These are phyloP conservation scores for Chloropsis cyanopogon DNA, from an alignment of 2,113 vertebrate species.

Conservation along the genomic window DNA sequence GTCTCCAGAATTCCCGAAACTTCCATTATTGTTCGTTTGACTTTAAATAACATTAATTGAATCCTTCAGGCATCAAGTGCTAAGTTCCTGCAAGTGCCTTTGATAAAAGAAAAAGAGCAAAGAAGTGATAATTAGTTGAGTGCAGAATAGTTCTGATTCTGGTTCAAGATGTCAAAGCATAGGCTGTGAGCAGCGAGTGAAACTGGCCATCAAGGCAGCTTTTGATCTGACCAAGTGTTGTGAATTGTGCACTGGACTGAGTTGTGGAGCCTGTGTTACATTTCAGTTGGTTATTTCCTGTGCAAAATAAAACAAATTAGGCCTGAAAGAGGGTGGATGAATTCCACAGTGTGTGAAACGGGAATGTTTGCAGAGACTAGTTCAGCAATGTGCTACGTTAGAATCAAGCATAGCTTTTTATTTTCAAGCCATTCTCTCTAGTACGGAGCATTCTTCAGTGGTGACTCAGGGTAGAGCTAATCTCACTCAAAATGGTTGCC, in stretches of 20 bases:
- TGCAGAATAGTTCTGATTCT: neutral
- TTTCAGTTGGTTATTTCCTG: neutral
- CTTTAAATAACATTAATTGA: neutral
- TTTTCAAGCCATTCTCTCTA: conserved; percentile 10
- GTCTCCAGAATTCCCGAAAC: neutral
- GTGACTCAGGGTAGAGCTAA: conserved; percentile 34
- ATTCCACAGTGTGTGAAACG: neutral
- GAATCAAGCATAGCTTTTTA: neutral
- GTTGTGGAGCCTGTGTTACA: neutral
- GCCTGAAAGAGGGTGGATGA: neutral
- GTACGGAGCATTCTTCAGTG: conserved; percentile 25
- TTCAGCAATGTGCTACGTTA: neutral
- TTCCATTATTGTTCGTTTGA: neutral
- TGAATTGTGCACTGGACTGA: neutral
- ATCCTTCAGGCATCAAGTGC: neutral
- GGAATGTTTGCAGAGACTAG: neutral
- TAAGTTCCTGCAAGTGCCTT: neutral
- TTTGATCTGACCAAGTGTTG: neutral
- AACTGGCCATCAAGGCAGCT: neutral
- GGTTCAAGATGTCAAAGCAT: neutral
- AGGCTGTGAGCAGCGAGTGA: neutral
- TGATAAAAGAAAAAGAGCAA: neutral
- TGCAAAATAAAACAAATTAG: neutral
- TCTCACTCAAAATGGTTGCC: conserved; percentile 63
- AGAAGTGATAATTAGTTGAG: neutral